phyloP scores from a whole-genome alignment of 2,797 vertebrate species.

The Bufotes viridis region DNA sequence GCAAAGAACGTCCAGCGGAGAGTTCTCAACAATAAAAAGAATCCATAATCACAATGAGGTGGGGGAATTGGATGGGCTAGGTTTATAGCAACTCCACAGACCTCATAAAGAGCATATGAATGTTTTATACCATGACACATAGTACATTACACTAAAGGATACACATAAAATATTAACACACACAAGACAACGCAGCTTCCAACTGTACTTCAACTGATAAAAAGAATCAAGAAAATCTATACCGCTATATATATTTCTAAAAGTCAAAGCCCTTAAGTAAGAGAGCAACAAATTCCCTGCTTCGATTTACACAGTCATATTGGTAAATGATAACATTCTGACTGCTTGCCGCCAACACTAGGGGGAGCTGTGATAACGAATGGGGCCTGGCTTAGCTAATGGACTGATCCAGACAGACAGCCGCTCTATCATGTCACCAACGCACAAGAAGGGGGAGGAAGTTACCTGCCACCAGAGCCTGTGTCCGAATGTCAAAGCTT shows the following conservation, averaged over 20 bases:
- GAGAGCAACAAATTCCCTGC: no score
- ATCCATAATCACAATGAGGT: background rate
- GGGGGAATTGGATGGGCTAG: background rate
- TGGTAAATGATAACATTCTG: no score
- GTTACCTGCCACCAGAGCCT: no score
- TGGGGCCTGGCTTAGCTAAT: no score
- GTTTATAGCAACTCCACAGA: background rate
- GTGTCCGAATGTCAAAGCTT: no score
- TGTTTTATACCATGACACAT: background rate
- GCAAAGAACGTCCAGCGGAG: background rate
- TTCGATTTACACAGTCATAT: no score
- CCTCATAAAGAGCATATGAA: background rate
- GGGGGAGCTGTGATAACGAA: no score
- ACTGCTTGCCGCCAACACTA: no score
- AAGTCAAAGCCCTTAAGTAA: no score
- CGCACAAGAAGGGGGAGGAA: no score
- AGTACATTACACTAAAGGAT: constrained; percentile 14
- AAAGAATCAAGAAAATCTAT: background rate
- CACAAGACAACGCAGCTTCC: background rate
- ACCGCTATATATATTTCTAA: background rate
- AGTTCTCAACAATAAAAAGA: background rate
- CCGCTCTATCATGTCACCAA: no score
- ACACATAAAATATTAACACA: background rate
- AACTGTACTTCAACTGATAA: background rate
- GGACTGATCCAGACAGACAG: no score